phyloP scores from a whole-genome alignment of 92 coral and sea anemone genomes.

The Paragorgia papillata region DNA sequence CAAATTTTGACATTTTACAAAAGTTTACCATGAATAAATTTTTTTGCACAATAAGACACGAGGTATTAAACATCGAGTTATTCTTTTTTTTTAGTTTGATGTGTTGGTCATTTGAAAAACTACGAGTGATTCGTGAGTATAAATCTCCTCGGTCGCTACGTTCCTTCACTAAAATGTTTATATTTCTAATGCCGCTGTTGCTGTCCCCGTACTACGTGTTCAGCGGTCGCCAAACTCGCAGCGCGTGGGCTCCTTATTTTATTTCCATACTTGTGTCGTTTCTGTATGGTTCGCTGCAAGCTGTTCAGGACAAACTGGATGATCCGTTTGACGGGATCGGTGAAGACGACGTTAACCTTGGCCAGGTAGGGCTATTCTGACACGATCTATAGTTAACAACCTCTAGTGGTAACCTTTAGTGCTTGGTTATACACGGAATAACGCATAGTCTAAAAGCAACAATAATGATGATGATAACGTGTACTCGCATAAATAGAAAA shows the following conservation, averaged over 20 bases:
- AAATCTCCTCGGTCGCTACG: constrained; percentile 96
- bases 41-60: too few relatives aligned
- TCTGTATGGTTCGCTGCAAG: constrained; percentile 90
- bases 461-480: too few relatives aligned
- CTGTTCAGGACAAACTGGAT: constrained; percentile 93
- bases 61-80: too few relatives aligned
- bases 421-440: too few relatives aligned
- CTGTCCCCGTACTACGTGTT: constrained; percentile 93
- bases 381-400: neutral
- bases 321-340: constrained; percentile 98
- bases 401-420: too few relatives aligned
- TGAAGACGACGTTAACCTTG: constrained; percentile 92
- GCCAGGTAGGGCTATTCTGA: constrained; percentile 64
- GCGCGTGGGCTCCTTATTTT: constrained; percentile 88
- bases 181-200: constrained; percentile 91
- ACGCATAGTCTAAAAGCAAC: too few relatives aligned
- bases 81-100: constrained; percentile 65
- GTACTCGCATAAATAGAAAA: too few relatives aligned
- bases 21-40: too few relatives aligned
- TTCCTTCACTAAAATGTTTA: constrained; percentile 95
- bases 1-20: too few relatives aligned
- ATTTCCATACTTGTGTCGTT: constrained; percentile 78
- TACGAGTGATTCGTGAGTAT: constrained; percentile 95
- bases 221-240: constrained; percentile 71
- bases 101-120: constrained; percentile 95